These are phyloP conservation scores for Drosophila pallidifrons DNA, from an alignment of 1,140 invertebrate species.

Conservation along the genomic window DNA sequence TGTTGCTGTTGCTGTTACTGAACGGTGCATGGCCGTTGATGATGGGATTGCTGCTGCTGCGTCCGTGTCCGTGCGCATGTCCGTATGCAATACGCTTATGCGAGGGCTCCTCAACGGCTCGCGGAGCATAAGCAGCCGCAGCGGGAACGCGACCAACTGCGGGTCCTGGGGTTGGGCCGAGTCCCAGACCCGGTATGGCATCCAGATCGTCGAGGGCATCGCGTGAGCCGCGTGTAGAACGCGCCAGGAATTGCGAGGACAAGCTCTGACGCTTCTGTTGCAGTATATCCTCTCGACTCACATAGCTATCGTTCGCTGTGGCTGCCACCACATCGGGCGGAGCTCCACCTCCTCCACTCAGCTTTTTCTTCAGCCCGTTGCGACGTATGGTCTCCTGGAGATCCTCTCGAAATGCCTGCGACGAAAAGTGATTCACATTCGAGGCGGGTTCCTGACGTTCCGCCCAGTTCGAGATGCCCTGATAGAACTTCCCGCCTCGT, in stretches of 20 bases:
- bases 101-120: slow-evolving; percentile 42
- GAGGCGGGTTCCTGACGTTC: slow-evolving; percentile 86
- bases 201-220: slow-evolving; percentile 73
- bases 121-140: slow-evolving; percentile 31
- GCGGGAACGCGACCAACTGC: not conserved
- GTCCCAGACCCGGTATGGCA: slow-evolving; percentile 55
- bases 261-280: slow-evolving; percentile 81
- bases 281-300: slow-evolving; percentile 79
- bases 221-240: slow-evolving; percentile 69
- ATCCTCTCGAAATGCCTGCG: slow-evolving; percentile 83
- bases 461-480: slow-evolving; percentile 92
- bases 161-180: not conserved
- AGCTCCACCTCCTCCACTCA: not conserved
- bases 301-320: slow-evolving; percentile 58
- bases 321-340: slow-evolving; percentile 16
- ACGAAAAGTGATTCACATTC: slow-evolving; percentile 68
- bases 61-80: slow-evolving; percentile 35
- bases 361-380: slow-evolving; percentile 42
- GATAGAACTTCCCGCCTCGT: slow-evolving; percentile 86
- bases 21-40: not conserved
- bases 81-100: slow-evolving; percentile 63
- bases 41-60: slow-evolving; percentile 33
- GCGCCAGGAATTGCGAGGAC: slow-evolving; percentile 76
- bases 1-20: not conserved
- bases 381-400: slow-evolving; percentile 81